Evolutionary conservation across 2,888 invertebrate species (phyloP), one percentile per base, ranked within the genome.

Genomic region (Drosophila atroscutellata): DNA sequence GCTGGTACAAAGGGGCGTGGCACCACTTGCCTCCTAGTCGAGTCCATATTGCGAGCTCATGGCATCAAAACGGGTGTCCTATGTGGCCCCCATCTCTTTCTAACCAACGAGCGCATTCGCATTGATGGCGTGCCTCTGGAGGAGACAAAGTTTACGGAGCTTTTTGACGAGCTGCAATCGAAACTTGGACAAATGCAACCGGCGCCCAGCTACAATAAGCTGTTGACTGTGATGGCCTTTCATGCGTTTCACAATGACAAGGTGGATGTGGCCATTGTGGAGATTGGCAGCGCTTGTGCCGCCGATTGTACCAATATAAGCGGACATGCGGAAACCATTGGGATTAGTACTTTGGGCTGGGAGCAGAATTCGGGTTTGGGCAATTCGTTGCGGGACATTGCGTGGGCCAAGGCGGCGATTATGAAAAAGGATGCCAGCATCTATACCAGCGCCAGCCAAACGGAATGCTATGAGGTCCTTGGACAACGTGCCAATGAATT

Each of bases 351-450:
- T 0, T 4, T 86, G 42, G 90, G 90, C 34, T 88, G 90, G 86
- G 86, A 86, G 63, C 90, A 90, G 52, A 71, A 67, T 42, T 77
- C 75, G 30, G 67, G 54, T 8, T n/a, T 82, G 32, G 64, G 75
- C 30, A 86, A 77, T 30, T 86, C 86, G 7, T 28, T 86, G 72
- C 51, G 90, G 0, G 86, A 86, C 26, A 86, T 86, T 18, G 86
- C 86, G 42, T 88, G 90, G 90, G 66, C 77, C 11, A 86, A 86
- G 73, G 90, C 86, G 32, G 83, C 83, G 4, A 86, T 86, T 13
- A 90, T 86, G 79, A 86, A 86, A 20, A 72, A 81, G 0, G 63
- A 73, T 20, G 81, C 86, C 0, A 83, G 72, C 32, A 67, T 86
- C 54, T 86, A 65, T n/a, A 86, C 86, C 1, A 90, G 75, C 52